Percentiles rank a stretch among this genome's conserved stretches.
Conservation (phyloP, 1,140 invertebrate species). For the Solenopsis fugax region DNA sequence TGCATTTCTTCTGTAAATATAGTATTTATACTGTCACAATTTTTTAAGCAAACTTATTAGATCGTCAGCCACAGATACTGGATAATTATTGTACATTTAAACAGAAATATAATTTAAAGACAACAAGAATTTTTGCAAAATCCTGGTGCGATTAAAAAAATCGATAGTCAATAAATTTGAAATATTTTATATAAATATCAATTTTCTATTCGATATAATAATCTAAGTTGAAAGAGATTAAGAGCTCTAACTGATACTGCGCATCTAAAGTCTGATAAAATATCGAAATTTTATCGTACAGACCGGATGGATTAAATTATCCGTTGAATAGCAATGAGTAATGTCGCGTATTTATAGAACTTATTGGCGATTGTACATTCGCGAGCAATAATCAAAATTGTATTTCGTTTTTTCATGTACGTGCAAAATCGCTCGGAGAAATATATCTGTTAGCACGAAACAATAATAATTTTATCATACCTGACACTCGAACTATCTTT, state of each 20-base stretch:
- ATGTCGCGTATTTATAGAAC: conserved; percentile 35
- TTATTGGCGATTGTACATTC: conserved; percentile 22
- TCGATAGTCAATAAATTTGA: neutral
- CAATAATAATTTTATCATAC: neutral
- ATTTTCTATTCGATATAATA: neutral
- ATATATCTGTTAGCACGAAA: neutral
- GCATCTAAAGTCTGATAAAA: conserved; percentile 19
- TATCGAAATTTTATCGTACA: conserved; percentile 16
- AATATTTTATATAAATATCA: neutral
- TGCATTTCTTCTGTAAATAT: neutral
- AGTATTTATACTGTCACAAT: neutral
- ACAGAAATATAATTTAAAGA: neutral
- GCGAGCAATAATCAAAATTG: conserved; percentile 35
- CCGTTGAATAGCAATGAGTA: conserved; percentile 35
- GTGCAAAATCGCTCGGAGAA: conserved; percentile 30
- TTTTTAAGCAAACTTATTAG: neutral
- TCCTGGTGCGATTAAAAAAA: neutral
- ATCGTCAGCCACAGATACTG: neutral
- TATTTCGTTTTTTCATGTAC: conserved; percentile 23
- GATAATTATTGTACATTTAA: neutral
- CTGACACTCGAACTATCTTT: neutral
- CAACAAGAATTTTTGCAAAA: neutral
- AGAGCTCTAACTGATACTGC: neutral
- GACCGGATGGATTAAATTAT: conserved; percentile 38
- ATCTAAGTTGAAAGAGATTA: neutral